Percentiles rank a stretch among this genome's conserved stretches.
These are phyloP conservation scores for Yponomeuta sedellus DNA, from an alignment of 2,888 invertebrate genomes.

Conservation along the genomic window DNA sequence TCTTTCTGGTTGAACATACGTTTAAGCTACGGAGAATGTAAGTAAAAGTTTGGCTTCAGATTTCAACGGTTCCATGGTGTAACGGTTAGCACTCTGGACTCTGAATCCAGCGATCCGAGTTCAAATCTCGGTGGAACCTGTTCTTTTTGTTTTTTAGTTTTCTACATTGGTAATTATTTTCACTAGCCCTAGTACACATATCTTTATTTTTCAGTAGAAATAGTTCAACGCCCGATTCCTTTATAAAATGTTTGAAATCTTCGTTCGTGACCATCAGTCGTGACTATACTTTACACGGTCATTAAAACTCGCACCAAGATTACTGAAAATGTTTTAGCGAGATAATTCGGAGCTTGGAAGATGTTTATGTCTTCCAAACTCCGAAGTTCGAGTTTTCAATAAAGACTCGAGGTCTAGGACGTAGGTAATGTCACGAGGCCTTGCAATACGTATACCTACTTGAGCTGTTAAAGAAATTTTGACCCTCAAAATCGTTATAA, in stretches of 20 bases:
- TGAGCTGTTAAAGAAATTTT: not conserved
- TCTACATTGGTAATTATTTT: not conserved
- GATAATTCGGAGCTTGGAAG: not conserved
- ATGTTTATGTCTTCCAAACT: not conserved
- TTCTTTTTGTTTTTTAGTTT: conserved; percentile 26
- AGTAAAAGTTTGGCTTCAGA: conserved; percentile 17
- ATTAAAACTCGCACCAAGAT: not conserved
- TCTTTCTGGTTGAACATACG: not conserved
- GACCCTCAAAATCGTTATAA: not conserved
- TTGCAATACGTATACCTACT: not conserved
- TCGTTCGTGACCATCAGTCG: not conserved
- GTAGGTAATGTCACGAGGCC: not conserved
- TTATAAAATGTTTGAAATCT: not conserved
- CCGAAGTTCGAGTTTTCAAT: too few species aligned
- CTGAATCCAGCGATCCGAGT: conserved; percentile 88
- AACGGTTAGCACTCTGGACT: conserved; percentile 88
- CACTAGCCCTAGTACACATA: conserved; percentile 1
- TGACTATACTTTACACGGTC: not conserved
- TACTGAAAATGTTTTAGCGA: not conserved
- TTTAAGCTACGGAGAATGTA: not conserved
- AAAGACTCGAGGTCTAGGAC: not conserved
- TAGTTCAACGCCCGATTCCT: not conserved
- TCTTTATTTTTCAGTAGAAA: not conserved
- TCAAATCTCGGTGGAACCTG: conserved; percentile 87
- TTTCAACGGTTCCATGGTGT: conserved; percentile 79